A percentile compares a stretch with the other conserved stretches of the same genome.
Evolutionary conservation across 2,888 invertebrate genomes (phyloP).

Genomic region (Ceriagrion tenellum): DNA sequence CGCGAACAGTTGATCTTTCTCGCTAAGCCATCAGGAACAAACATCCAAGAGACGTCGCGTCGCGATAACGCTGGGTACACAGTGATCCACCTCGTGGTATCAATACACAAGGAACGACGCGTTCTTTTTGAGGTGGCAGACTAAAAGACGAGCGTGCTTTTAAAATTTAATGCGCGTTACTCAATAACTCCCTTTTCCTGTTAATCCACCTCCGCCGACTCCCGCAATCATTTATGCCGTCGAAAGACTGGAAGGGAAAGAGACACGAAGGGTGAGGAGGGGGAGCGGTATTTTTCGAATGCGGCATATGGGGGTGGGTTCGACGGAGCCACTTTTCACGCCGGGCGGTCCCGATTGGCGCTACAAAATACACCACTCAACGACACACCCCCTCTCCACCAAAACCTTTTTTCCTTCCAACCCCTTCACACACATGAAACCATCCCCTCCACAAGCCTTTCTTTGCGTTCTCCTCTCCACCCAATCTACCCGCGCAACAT

Average conservation of each 20-base stretch:
- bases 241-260: background rate
- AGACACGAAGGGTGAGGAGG: background rate
- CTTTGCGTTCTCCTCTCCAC: background rate
- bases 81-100: background rate
- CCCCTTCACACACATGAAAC: background rate
- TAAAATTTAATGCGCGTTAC: background rate
- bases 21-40: background rate
- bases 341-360: constrained; percentile 15
- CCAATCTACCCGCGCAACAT: background rate
- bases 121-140: background rate
- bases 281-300: background rate
- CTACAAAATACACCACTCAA: constrained; percentile 3
- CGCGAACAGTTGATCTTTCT: background rate
- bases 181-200: no score
- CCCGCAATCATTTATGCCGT: background rate
- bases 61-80: background rate
- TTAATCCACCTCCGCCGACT: no score
- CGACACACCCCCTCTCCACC: background rate
- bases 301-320: background rate
- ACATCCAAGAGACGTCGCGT: background rate
- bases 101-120: background rate
- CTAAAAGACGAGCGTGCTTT: background rate
- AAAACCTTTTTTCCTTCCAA: background rate
- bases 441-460: background rate
- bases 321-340: constrained; percentile 11